Percentiles rank a stretch among this genome's conserved stretches.
These are phyloP conservation scores for Austrofundulus limnaeus DNA, from an alignment of 2,113 vertebrate species.

Conservation along the genomic window DNA sequence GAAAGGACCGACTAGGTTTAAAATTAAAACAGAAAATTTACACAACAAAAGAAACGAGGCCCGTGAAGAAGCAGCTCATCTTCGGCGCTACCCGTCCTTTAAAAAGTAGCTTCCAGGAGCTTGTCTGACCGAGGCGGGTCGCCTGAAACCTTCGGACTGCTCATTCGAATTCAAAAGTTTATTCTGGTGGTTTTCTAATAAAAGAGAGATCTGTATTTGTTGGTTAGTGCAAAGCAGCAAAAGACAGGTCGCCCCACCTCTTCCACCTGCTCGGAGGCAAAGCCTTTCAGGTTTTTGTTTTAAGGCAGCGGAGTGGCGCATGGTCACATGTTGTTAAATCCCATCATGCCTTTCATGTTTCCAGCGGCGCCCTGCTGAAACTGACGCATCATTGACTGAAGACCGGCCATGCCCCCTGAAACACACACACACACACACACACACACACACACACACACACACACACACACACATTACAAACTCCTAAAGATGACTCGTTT, in stretches of 20 bases:
- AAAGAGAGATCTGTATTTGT: conserved; percentile 7
- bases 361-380: conserved; percentile 98
- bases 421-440: neutral
- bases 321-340: conserved; percentile 98
- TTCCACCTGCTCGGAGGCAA: conserved; percentile 18
- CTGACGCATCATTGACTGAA: conserved; percentile 99
- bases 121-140: no score
- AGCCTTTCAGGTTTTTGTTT: conserved; percentile 1
- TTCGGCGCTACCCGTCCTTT: neutral
- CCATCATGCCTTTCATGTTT: conserved; percentile 99
- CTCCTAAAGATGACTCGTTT: no score
- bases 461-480: conserved; percentile 7
- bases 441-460: neutral
- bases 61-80: neutral
- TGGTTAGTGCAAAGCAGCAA: conserved; percentile 30
- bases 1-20: conserved; percentile 26
- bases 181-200: conserved; percentile 10
- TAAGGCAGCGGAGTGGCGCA: conserved; percentile 73
- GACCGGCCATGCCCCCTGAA: conserved; percentile 95
- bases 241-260: conserved; percentile 9
- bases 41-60: conserved; percentile 44
- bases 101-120: conserved; percentile 2
- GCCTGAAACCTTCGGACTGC: neutral
- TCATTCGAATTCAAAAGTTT: conserved; percentile 19
- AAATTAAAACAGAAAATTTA: conserved; percentile 36